These are phyloP conservation scores for Ctenomys sociabilis DNA, from an alignment of 2,113 vertebrate genomes.

Conservation along the genomic window DNA sequence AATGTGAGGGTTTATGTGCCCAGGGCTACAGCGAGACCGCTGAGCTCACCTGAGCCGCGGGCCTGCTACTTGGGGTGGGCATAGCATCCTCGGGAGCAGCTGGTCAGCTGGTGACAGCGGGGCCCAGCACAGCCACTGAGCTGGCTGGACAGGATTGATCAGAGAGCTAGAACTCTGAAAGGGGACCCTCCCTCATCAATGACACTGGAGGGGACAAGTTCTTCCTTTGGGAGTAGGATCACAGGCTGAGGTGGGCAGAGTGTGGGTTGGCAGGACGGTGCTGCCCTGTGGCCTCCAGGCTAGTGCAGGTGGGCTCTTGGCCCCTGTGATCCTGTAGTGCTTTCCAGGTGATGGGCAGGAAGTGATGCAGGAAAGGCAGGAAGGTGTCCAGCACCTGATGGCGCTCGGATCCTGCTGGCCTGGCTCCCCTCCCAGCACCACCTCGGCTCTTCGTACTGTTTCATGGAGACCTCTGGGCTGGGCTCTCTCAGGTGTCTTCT, in stretches of 20 bases:
- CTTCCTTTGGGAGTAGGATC: not conserved
- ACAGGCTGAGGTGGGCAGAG: not conserved
- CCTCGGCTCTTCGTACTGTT: not conserved
- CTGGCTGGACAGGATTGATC: not conserved
- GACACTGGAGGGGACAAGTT: not conserved
- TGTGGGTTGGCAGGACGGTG: not conserved
- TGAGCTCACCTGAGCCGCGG: not conserved
- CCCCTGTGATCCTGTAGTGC: no score
- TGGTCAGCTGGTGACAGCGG: not conserved
- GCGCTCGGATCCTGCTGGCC: not conserved
- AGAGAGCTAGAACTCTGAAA: not conserved
- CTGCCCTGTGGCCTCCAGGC: not conserved
- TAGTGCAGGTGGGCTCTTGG: not conserved
- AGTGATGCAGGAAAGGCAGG: not conserved
- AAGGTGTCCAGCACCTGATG: not conserved
- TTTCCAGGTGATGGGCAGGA: not conserved
- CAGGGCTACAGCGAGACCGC: fast-evolving
- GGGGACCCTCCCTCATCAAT: not conserved
- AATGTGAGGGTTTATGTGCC: not conserved
- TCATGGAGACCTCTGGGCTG: not conserved
- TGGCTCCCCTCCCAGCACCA: not conserved
- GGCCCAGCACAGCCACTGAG: not conserved
- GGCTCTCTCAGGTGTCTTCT: not conserved
- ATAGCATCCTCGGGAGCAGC: not conserved
- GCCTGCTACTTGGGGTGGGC: not conserved